These are phyloP conservation scores for Mercenaria mercenaria DNA, from an alignment of 1,140 invertebrate genomes.

Conservation along the genomic window DNA sequence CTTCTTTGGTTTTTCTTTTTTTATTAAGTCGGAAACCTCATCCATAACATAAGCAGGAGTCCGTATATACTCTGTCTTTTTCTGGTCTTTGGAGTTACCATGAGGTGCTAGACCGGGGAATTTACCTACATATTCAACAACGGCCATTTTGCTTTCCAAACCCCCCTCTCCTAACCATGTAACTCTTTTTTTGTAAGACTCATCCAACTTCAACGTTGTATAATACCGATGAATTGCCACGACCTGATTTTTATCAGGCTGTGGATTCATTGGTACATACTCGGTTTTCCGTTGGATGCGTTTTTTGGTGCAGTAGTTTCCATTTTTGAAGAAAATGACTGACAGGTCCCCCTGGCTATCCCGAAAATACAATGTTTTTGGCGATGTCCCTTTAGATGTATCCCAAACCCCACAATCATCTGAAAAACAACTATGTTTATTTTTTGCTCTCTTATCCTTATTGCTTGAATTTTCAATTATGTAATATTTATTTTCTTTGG, in stretches of 20 bases:
- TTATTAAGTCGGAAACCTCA: conserved; percentile 30
- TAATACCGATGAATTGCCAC: conserved; percentile 17
- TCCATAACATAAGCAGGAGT: conserved; percentile 25
- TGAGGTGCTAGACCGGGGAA: conserved; percentile 32
- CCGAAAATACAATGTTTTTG: neutral
- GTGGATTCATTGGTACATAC: conserved; percentile 40
- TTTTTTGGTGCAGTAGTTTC: neutral
- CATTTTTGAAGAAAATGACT: neutral
- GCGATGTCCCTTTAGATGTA: neutral
- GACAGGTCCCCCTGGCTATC: neutral
- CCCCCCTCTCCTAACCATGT: conserved; percentile 37
- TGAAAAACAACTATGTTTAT: neutral
- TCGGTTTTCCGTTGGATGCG: neutral
- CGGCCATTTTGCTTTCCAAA: neutral
- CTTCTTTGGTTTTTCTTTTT: conserved; percentile 33
- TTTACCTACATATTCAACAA: conserved; percentile 58
- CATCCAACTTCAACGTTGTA: conserved; percentile 14
- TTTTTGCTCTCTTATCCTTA: neutral
- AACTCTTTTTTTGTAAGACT: conserved; percentile 39
- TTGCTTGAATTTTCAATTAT: neutral
- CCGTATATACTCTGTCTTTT: neutral
- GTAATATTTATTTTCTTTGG: neutral
- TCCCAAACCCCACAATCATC: neutral
- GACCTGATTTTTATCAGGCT: neutral
- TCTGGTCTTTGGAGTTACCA: neutral